phyloP scores from a whole-genome alignment of 1,140 invertebrate species.

The Theocolax elegans region DNA sequence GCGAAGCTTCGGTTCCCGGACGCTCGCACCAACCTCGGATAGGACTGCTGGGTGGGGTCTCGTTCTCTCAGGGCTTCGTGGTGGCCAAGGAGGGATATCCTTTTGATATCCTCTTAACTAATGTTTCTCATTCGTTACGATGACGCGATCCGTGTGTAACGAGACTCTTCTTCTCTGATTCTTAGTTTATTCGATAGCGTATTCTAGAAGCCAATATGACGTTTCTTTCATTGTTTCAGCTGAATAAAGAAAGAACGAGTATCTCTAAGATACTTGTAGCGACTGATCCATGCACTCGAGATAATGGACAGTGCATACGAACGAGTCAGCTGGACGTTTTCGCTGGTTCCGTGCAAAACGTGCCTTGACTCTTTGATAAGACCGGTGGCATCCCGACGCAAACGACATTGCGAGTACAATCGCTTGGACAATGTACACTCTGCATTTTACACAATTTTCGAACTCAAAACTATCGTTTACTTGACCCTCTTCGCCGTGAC shows the following conservation, averaged over 20 bases:
- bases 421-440: too few relatives aligned
- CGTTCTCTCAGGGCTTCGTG: constrained; percentile 50
- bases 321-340: not conserved
- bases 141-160: constrained; percentile 38
- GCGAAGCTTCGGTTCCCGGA: constrained; percentile 58
- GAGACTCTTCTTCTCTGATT: constrained; percentile 27
- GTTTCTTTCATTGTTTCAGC: too few relatives aligned
- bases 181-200: too few relatives aligned
- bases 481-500: too few relatives aligned
- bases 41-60: constrained; percentile 62
- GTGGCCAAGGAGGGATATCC: constrained; percentile 65
- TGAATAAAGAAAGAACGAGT: too few relatives aligned
- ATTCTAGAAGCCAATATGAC: too few relatives aligned
- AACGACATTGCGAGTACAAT: too few relatives aligned
- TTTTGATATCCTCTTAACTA: constrained; percentile 70
- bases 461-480: not conserved
- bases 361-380: constrained; percentile 16
- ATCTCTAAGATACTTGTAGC: too few relatives aligned
- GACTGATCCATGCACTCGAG: constrained; percentile 30
- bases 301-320: not conserved
- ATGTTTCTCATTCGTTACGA: constrained; percentile 67
- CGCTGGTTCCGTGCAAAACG: not conserved
- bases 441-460: not conserved
- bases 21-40: constrained; percentile 52
- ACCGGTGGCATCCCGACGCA: too few relatives aligned